These are phyloP conservation scores for Drosophila bunnanda DNA, from an alignment of 2,888 invertebrate species.

Conservation along the genomic window DNA sequence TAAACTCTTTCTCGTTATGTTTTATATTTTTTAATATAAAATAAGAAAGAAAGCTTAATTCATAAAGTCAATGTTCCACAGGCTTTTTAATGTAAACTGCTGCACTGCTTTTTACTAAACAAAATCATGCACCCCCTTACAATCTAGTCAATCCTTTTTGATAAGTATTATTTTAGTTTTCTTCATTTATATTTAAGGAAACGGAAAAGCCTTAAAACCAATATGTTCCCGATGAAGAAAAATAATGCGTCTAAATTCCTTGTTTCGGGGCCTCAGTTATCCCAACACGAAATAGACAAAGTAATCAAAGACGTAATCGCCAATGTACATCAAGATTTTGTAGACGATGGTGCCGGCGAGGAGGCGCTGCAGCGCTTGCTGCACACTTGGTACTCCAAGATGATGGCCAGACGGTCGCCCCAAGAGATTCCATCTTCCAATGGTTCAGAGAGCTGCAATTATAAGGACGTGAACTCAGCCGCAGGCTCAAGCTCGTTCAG, in stretches of 20 bases:
- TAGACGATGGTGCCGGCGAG: background rate
- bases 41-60: no score
- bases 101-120: no score
- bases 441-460: background rate
- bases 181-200: background rate
- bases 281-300: background rate
- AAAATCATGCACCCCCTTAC: no score
- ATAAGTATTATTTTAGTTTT: background rate
- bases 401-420: background rate
- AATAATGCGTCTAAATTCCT: background rate
- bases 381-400: background rate
- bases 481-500: background rate
- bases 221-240: background rate
- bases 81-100: no score
- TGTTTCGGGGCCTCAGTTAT: rapidly evolving
- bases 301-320: background rate
- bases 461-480: background rate
- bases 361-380: background rate
- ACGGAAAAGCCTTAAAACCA: background rate
- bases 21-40: no score
- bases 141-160: no score
- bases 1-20: no score
- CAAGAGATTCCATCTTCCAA: background rate
- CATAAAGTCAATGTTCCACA: no score
- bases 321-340: background rate